Evolutionary conservation across 1,140 invertebrate genomes (phyloP), one percentile per base, ranked within the genome.

Genomic region (Papilio dardanus): DNA sequence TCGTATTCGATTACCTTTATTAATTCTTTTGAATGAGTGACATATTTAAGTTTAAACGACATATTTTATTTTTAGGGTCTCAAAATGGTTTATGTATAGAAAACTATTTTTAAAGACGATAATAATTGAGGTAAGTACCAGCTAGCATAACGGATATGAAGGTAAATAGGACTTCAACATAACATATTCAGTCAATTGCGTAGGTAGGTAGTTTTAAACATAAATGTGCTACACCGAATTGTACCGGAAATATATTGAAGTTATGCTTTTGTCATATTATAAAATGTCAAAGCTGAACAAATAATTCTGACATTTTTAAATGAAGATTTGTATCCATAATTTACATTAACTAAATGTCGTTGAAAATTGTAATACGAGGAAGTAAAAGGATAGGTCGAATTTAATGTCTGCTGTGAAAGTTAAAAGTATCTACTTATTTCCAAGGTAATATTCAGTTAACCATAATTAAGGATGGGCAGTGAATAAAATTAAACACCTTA

Each of bases 331-430:
- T 8, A 28, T 62, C 24, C 54, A 62, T 62, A 62, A 5, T 12
- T 62, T 58, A 24, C 4, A 24, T 24, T 58, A n/a, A n/a, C n/a
- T 62, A 30, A 62, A 62, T 62, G 54, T 30, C 54, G 24, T 28
- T 62, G 54, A 28, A 62, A 62, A 62, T 28, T 28, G 4, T 28
- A 62, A 62, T 30, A 62, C 24, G 24, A 21, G 54, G 54, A 62
- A 62, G 54, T 62, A 62, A 62, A 62, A 62, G 54, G 54, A 62
- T 28, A 24, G 24, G 54, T 62, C 54, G 54, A 62, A 28, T 62
- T 28, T 62, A 62, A 62, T 28, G 46, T 50, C 3, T 24, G 54
- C 10, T 28, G 54, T 62, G 54, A 62, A 62, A 62, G 54, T 62
- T 62, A 14, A 62, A 28, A 62, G 24, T 62, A 28, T 62, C 4